Evolutionary conservation across 2,797 vertebrate species (phyloP).

Genomic region (Notolabrus celidotus): DNA sequence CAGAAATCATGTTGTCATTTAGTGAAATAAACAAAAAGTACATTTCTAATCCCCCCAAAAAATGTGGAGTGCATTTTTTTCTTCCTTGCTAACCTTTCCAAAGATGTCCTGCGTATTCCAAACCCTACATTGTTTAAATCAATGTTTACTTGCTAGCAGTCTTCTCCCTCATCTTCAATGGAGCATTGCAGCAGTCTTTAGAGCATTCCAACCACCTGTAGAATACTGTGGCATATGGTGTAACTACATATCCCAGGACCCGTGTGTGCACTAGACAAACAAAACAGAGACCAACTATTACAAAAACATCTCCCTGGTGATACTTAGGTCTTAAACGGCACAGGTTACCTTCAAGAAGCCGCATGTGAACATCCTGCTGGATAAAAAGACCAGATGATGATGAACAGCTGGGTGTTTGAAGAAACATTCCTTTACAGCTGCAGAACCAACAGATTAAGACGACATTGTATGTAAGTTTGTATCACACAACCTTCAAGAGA

Average conservation of each 20-base stretch:
- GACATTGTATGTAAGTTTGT: neutral
- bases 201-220: neutral
- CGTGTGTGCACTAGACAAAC: neutral
- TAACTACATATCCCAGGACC: neutral
- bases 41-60: neutral
- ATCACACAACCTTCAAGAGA: slow-evolving; percentile 8
- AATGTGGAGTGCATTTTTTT: neutral
- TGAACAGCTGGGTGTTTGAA: neutral
- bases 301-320: neutral
- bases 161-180: neutral
- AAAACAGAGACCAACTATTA: neutral
- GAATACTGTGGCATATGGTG: neutral
- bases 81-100: neutral
- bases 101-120: neutral
- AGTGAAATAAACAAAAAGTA: neutral
- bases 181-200: neutral
- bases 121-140: neutral
- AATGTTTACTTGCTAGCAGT: neutral
- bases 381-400: neutral
- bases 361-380: neutral
- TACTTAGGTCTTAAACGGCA: neutral
- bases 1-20: neutral
- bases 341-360: neutral
- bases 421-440: neutral
- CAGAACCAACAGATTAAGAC: neutral